These are phyloP conservation scores for Trisateles emortualis DNA, from an alignment of 2,888 invertebrate genomes.

Conservation along the genomic window DNA sequence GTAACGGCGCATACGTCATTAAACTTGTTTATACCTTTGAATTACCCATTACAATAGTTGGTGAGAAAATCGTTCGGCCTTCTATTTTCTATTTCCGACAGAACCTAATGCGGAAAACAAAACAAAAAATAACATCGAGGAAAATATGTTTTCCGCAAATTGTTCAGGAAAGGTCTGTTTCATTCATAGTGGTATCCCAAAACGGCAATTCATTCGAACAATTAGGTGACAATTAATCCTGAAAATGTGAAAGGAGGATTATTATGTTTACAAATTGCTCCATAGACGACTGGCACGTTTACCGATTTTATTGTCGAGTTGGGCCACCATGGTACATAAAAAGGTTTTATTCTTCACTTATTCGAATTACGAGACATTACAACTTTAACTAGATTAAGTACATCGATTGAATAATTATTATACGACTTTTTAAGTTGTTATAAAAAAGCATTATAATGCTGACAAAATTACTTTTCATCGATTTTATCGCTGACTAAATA, in stretches of 20 bases:
- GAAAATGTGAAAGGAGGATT: constrained; percentile 55
- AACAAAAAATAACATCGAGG: background rate
- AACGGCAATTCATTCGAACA: constrained; percentile 49
- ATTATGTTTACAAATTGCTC: constrained; percentile 58
- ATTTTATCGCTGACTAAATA: too few relatives aligned
- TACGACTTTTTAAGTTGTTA: constrained; percentile 28
- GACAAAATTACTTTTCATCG: background rate
- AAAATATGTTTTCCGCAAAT: constrained; percentile 7
- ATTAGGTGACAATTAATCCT: constrained; percentile 57
- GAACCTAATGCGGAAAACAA: background rate
- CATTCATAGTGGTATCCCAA: constrained; percentile 37
- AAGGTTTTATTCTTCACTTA: constrained; percentile 36
- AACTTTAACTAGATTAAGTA: constrained; percentile 32
- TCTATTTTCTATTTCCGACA: background rate
- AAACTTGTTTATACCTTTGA: too few relatives aligned
- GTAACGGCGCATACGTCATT: too few relatives aligned
- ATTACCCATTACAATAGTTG: too few relatives aligned
- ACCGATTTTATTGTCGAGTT: constrained; percentile 51
- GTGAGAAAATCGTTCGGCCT: background rate
- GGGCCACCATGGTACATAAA: constrained; percentile 26
- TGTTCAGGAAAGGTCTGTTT: constrained; percentile 7
- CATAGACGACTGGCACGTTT: constrained; percentile 46
- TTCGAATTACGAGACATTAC: constrained; percentile 41
- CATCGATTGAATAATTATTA: constrained; percentile 14
- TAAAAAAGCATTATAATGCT: background rate